Conservation (phyloP, 2,888 invertebrate species). For the Drosophila maculinotata region DNA sequence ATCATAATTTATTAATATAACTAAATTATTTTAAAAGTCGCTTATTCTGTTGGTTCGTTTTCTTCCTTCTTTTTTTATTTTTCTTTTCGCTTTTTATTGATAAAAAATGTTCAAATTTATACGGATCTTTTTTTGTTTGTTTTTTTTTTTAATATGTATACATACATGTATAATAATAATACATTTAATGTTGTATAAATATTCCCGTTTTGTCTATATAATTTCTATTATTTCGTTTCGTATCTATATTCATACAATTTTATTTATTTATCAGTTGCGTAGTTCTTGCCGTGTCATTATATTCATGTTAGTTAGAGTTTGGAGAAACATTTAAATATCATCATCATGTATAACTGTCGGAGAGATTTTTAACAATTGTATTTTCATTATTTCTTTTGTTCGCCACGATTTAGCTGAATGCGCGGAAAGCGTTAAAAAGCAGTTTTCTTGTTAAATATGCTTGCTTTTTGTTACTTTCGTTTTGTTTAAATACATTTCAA, state of each 20-base stretch:
- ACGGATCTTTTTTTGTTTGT: conserved; percentile 44
- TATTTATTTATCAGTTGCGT: conserved; percentile 61
- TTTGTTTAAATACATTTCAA: conserved; percentile 36
- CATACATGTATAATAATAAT: conserved; percentile 77
- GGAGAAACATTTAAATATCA: conserved; percentile 68
- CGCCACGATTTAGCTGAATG: conserved; percentile 39
- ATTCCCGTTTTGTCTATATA: conserved; percentile 74
- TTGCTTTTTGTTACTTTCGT: conserved; percentile 8
- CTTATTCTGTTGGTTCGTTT: conserved; percentile 31
- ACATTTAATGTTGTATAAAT: conserved; percentile 74
- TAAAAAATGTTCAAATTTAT: conserved; percentile 80
- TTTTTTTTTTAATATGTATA: conserved; percentile 58
- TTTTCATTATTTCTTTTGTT: conserved; percentile 43
- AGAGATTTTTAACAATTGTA: conserved; percentile 72
- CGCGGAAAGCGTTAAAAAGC: conserved; percentile 67
- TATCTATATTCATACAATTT: conserved; percentile 61
- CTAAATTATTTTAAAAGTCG: not conserved
- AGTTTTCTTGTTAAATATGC: conserved; percentile 17
- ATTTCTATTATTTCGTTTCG: conserved; percentile 68
- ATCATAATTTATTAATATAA: not conserved
- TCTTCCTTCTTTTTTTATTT: conserved; percentile 43
- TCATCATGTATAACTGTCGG: conserved; percentile 55
- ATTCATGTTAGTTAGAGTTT: conserved; percentile 48
- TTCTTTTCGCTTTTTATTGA: conserved; percentile 68
- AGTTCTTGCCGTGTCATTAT: conserved; percentile 50